Base-by-base conservation (phyloP, 2,797 vertebrate species). In the Prunella strophiata region DNA sequence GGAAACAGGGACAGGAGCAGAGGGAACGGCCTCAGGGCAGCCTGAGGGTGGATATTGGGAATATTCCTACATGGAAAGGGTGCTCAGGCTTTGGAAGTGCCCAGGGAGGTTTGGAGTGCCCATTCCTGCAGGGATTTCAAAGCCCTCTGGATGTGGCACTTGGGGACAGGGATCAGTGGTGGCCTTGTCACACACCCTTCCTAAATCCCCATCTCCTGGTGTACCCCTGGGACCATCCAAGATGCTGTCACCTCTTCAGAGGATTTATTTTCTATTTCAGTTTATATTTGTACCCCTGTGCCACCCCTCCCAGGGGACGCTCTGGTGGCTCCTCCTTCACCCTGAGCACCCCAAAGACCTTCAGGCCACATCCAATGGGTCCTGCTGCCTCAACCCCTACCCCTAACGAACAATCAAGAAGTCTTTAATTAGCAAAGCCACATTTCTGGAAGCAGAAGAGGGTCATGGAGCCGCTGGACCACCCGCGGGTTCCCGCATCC, bases 81-180 rank as follows among this genome's bases (percentile, higher is more conserved):
- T 0, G 18, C 0, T 34, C 74, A 42, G 45, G 36, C 0, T 0
- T 5, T 42, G 74, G 58, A 4, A n/a, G 2, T 63, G 47, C 30
- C 47, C 38, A 34, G 58, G 71, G 38, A 52, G 15, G 32, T 52
- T 43, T 30, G 67, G n/a, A n/a, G 3, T 48, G 0, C 14, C 30
- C 80, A 38, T 20, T 7, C 40, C 50, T 70, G 55, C 36, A 0
- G 48, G 36, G 19, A 17, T 88, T 67, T 38, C 7, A 7, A 0
- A 34, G 13, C 10, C 5, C 1, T 30, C 32, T 29, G 40, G 2
- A 11, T 15, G 66, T 77, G 48, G n/a, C 25, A 7, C 16, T 8
- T 16, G 21, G 59, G 47, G 42, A 30, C 71, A 6, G 0, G 11
- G 20, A 43, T 0, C 61, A 15, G 43, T 13, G 71, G 21, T 75